Evolutionary conservation across 1,140 invertebrate species (phyloP), one percentile per base, ranked within the genome.

Genomic region (Trachymyrmex septentrionalis): DNA sequence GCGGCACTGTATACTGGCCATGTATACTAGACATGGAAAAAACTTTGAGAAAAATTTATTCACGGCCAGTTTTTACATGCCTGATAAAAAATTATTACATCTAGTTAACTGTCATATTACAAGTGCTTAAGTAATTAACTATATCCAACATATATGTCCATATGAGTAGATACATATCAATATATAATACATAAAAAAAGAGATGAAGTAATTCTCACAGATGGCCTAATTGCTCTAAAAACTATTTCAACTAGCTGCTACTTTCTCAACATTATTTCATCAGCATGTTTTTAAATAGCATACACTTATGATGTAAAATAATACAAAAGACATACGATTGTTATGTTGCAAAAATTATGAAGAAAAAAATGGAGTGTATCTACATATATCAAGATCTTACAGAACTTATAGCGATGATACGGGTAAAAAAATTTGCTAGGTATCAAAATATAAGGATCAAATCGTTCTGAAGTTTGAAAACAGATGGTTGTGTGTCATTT

Each of bases 381-480:
- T 73, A 21, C 27, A 78, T 30, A 72, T 44, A 44, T 63, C 21
- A 75, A 69, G 66, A 89, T 73, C 55, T 55, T 44, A 63, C 34
- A 76, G 21, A 21, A 66, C 55, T 86, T 86, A 57, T 71, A 66
- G 16, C 10, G 21, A 69, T 38, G 63, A 34, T 86, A 14, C 63
- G 44, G 9, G 50, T 77, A n/a, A 64, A 55, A 34, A 77, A 78
- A 81, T 66, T 48, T 88, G 66, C 69, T 72, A 61, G 30, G 66
- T 44, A 73, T 87, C 73, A 66, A 88, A 86, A 71, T 63, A 64
- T 69, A 71, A 69, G 53, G 64, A 85, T 48, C 14, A 88, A 91
- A 91, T 91, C 90, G 86, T 91, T 91, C 88, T 91, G 90, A 92
- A 92, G 84, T 91, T 91, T 91, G 90, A 92, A 91, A 92, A 92